These are phyloP conservation scores for Strix aluco DNA, from an alignment of 2,113 vertebrate genomes.

Conservation along the genomic window DNA sequence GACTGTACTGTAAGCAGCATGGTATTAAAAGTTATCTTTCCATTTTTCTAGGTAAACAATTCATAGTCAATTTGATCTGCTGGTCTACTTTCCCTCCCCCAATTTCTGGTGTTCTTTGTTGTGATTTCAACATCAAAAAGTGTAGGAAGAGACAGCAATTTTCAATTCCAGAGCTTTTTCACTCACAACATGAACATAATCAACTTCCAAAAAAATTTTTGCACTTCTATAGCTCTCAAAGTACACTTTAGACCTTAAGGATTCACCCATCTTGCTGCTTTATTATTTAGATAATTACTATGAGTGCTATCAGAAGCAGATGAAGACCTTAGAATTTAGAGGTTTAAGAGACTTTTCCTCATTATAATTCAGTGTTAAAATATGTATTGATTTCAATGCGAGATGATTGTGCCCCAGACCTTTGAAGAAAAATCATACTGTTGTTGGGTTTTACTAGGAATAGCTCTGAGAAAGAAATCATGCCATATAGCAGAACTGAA, in stretches of 20 bases:
- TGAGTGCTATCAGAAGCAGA: not conserved
- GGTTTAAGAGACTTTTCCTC: not conserved
- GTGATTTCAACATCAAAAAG: not conserved
- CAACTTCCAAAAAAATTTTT: not conserved
- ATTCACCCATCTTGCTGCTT: not conserved
- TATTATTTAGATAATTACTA: not conserved
- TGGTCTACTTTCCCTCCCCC: not conserved
- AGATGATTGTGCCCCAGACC: not conserved
- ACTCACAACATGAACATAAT: not conserved
- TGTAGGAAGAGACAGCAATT: not conserved
- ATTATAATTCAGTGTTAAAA: not conserved
- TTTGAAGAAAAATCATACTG: not conserved
- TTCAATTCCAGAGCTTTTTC: not conserved
- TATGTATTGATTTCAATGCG: not conserved
- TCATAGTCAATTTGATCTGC: not conserved
- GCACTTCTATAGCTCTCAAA: not conserved
- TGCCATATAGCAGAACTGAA: not conserved
- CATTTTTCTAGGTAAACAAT: not conserved
- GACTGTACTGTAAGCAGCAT: not conserved
- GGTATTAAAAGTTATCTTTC: not conserved
- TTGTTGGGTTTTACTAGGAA: not conserved
- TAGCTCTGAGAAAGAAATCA: not conserved
- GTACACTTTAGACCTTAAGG: not conserved
- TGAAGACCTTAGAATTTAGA: not conserved
- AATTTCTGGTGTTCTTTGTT: not conserved